Percentiles rank a stretch among this genome's conserved stretches.
phyloP scores from a whole-genome alignment of 2,888 invertebrate species.

The Drosophila merina region DNA sequence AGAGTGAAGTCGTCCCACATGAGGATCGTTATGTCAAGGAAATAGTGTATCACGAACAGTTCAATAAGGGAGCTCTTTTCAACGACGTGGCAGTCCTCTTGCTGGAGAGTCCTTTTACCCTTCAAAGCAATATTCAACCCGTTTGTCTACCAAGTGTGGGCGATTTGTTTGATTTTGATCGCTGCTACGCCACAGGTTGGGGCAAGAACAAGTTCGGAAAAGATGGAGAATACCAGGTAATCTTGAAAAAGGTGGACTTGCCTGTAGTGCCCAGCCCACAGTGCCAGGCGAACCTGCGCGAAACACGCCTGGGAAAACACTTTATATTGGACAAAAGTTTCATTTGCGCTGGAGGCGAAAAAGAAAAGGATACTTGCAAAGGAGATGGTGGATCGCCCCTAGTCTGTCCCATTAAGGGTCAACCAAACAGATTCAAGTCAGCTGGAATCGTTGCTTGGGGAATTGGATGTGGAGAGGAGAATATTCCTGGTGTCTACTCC shows the following conservation, averaged over 20 bases:
- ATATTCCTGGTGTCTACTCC: conserved; percentile 90
- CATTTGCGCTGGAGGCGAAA: conserved; percentile 91
- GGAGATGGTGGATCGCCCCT: conserved; percentile 92
- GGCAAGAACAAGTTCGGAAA: conserved; percentile 80
- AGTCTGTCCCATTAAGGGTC: conserved; percentile 87
- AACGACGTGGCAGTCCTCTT: conserved; percentile 91
- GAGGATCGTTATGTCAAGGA: conserved; percentile 88
- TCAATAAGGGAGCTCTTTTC: conserved; percentile 87
- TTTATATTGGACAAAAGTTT: conserved; percentile 89
- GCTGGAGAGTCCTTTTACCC: conserved; percentile 86
- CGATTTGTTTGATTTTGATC: conserved; percentile 76
- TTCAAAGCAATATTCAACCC: conserved; percentile 88
- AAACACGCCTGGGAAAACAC: conserved; percentile 88
- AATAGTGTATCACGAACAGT: conserved; percentile 87
- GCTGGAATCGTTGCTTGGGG: conserved; percentile 93
- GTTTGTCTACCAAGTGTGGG: conserved; percentile 87
- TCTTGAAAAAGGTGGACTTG: conserved; percentile 89
- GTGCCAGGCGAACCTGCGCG: conserved; percentile 85
- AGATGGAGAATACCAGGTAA: conserved; percentile 86
- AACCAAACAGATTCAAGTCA: conserved; percentile 74
- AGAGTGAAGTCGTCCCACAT: conserved; percentile 88
- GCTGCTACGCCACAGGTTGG: conserved; percentile 83
- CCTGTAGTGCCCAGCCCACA: conserved; percentile 86
- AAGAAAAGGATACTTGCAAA: conserved; percentile 89
- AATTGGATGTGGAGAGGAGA: conserved; percentile 89